Conservation (phyloP, 30 jellyfish, hydroid and myxozoan genomes). For the Thelohanellus kitauei region DNA sequence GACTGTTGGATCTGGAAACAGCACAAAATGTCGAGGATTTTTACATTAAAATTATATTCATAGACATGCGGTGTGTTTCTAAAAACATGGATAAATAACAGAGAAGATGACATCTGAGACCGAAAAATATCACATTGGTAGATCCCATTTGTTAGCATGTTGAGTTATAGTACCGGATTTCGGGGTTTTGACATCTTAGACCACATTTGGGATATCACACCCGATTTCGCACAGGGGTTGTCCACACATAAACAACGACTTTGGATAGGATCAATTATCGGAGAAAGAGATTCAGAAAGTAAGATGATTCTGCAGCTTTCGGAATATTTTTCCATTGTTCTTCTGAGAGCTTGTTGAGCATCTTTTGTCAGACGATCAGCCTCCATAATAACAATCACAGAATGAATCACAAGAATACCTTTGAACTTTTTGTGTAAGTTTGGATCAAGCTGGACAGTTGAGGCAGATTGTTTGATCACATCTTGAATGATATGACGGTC, state of each 20-base stretch:
- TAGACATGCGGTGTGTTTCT: too few species aligned
- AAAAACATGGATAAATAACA: too few species aligned
- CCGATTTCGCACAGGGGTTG: too few species aligned
- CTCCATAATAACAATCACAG: constrained; percentile 67
- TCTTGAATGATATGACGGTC: constrained; percentile 91
- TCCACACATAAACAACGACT: constrained; percentile 84
- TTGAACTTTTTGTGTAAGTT: constrained; percentile 48
- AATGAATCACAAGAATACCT: constrained; percentile 10
- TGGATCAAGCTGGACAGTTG: constrained; percentile 59
- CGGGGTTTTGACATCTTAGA: too few species aligned
- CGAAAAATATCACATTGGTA: too few species aligned
- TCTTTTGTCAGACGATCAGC: constrained; percentile 62
- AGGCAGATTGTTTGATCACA: constrained; percentile 66
- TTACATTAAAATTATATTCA: too few species aligned
- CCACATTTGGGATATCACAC: too few species aligned
- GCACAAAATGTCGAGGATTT: too few species aligned
- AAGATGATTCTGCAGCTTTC: constrained; percentile 49
- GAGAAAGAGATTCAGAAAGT: constrained; percentile 62
- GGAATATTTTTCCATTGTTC: constrained; percentile 91
- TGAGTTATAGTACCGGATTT: too few species aligned
- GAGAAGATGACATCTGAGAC: too few species aligned
- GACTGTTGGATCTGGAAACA: too few species aligned
- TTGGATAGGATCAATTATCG: constrained; percentile 76
- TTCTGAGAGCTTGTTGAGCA: constrained; percentile 92
- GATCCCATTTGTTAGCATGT: too few species aligned